phyloP scores from a whole-genome alignment of 2,888 invertebrate species.

The Heteromyza rotundicornis region DNA sequence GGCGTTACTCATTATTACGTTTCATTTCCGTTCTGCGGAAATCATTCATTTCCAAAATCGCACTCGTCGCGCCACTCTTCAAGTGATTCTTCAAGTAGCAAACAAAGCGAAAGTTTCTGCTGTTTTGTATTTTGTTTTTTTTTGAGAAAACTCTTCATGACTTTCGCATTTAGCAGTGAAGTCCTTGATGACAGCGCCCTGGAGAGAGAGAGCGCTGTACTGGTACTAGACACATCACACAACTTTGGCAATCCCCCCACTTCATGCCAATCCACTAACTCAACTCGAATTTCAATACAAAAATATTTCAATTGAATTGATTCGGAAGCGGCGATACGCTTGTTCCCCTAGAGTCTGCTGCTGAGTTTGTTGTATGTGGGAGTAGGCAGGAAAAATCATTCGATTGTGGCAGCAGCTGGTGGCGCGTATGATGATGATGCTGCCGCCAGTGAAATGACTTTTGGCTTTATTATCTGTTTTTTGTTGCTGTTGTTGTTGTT shows the following conservation, averaged over 20 bases:
- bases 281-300: conserved; percentile 28
- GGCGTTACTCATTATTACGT: conserved; percentile 35
- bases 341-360: background rate
- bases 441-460: background rate
- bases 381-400: background rate
- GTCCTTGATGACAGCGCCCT: conserved; percentile 15
- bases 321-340: conserved; percentile 33
- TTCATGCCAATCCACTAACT: too few species aligned
- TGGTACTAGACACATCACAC: too few species aligned
- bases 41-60: conserved; percentile 35
- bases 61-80: background rate
- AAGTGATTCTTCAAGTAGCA: conserved; percentile 32
- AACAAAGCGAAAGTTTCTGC: conserved; percentile 15
- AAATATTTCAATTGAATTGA: conserved; percentile 51
- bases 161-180: background rate
- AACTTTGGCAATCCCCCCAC: conserved; percentile 1
- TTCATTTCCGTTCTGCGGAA: conserved; percentile 37
- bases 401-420: too few species aligned
- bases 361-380: background rate
- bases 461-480: conserved; percentile 2
- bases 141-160: background rate
- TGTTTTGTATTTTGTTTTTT: background rate
- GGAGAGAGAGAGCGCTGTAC: conserved; percentile 27
- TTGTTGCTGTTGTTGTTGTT: conserved; percentile 32
- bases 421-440: too few species aligned